Percentiles rank a stretch among this genome's conserved stretches.
Conservation (phyloP, 2,113 vertebrate species). For the Platysteira castanea region DNA sequence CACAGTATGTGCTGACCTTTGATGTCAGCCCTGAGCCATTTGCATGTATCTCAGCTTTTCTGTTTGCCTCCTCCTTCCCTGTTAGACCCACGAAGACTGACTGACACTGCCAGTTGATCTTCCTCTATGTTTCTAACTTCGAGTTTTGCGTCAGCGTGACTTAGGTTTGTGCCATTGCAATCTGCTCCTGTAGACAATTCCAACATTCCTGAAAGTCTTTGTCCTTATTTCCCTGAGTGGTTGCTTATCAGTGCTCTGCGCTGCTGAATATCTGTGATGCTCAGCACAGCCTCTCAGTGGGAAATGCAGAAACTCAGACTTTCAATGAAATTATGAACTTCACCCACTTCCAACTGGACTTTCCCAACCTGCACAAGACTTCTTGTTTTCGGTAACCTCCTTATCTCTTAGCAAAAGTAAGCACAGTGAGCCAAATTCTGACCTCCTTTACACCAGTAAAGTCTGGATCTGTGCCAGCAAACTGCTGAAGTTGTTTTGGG, state of each 20-base stretch:
- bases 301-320: not conserved
- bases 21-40: not conserved
- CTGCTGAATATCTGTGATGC: not conserved
- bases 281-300: not conserved
- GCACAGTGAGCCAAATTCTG: slow-evolving; percentile 12
- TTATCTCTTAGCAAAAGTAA: slow-evolving; percentile 28
- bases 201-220: not conserved
- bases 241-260: not conserved
- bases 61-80: not conserved
- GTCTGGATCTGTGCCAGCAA: not conserved
- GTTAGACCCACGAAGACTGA: not conserved
- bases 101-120: not conserved
- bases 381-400: not conserved
- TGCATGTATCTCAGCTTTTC: not conserved
- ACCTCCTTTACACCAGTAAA: slow-evolving; percentile 40
- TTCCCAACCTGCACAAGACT: not conserved
- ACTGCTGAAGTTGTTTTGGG: slow-evolving; percentile 44
- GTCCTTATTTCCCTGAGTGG: not conserved
- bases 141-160: not conserved
- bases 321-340: not conserved
- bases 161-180: not conserved
- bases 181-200: not conserved
- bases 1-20: not conserved
- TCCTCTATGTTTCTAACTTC: not conserved
- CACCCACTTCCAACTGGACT: not conserved